Evolutionary conservation across 2,113 vertebrate species (phyloP).

Genomic region (Okapia johnstoni): DNA sequence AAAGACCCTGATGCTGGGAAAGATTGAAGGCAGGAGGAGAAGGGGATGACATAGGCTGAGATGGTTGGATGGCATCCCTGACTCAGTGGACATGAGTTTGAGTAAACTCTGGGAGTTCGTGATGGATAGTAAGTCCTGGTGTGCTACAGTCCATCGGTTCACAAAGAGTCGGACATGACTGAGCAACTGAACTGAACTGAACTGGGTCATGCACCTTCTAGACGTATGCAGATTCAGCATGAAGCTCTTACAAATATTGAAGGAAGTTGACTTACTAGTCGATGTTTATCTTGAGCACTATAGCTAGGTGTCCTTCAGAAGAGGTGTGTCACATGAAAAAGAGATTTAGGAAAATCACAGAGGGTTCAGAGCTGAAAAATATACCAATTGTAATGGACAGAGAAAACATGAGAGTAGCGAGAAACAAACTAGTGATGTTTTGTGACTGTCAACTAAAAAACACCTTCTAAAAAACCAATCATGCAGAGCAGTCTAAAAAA

Average conservation of each 20-base stretch:
- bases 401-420: background rate
- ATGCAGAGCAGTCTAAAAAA: background rate
- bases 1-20: background rate
- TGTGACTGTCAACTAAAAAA: background rate
- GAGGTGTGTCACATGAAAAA: background rate
- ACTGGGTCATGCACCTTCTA: background rate
- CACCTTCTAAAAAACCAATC: background rate
- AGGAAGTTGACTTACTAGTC: background rate
- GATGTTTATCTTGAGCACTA: background rate
- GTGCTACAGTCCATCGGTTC: background rate
- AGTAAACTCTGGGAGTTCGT: background rate
- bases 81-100: background rate
- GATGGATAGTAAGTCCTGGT: background rate
- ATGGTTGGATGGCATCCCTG: background rate
- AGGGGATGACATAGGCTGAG: background rate
- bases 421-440: background rate
- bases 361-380: background rate
- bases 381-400: background rate
- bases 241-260: background rate
- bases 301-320: background rate
- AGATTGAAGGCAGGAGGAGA: fast-evolving
- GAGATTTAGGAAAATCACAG: background rate
- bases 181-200: background rate
- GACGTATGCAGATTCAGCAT: background rate
- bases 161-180: background rate